These are phyloP conservation scores for Australoheros scitulus DNA, from an alignment of 2,113 vertebrate genomes.

Conservation along the genomic window DNA sequence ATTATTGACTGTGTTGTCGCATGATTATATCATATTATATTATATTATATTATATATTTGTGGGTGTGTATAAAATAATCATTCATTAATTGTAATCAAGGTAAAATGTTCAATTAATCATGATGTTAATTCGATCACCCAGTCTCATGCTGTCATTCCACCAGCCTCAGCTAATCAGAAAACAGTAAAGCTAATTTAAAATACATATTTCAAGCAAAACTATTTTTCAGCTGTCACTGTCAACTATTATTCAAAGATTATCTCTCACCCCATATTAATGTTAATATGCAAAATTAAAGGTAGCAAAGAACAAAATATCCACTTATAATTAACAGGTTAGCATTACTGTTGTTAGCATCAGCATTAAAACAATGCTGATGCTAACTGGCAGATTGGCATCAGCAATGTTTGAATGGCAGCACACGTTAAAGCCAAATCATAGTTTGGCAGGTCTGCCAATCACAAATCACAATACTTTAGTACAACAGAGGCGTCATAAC, in stretches of 20 bases:
- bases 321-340: neutral
- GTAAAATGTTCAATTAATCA: neutral
- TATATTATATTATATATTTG: too few species aligned
- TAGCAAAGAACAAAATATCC: neutral
- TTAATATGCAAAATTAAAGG: neutral
- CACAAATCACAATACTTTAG: neutral
- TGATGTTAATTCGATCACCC: neutral
- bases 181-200: neutral
- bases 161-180: neutral
- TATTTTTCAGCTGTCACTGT: neutral
- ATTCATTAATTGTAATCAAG: neutral
- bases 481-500: neutral
- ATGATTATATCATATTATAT: too few species aligned
- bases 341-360: too few species aligned
- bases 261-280: neutral
- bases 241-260: neutral
- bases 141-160: neutral
- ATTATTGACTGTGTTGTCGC: too few species aligned
- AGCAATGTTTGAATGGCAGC: too few species aligned
- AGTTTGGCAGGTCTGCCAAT: too few species aligned
- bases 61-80: too few species aligned
- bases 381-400: too few species aligned
- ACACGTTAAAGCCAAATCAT: neutral
- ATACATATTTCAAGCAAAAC: neutral
- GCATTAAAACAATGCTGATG: too few species aligned